A percentile compares a stretch with the other conserved stretches of the same genome.
Conservation (phyloP, 2,888 invertebrate genomes). For the Rotaria magnacalcarata region DNA sequence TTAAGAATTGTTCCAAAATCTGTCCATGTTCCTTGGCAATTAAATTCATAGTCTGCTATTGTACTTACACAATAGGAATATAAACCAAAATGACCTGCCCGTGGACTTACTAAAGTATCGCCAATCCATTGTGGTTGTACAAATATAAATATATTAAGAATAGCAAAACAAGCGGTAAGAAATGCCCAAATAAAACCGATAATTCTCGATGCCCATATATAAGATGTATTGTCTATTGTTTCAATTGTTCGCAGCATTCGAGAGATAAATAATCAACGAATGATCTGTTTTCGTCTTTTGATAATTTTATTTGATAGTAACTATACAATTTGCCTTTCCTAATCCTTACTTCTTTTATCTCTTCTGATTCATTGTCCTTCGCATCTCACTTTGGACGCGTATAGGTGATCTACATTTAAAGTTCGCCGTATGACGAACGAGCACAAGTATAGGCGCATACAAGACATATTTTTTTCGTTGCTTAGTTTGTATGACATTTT, state of each 20-base stretch:
- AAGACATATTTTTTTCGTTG: not conserved
- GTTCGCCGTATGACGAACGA: not conserved
- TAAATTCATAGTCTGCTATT: conserved; percentile 63
- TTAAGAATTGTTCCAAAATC: conserved; percentile 73
- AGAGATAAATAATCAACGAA: not conserved
- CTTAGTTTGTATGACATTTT: not conserved
- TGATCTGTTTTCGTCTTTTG: not conserved
- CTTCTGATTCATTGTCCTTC: not conserved
- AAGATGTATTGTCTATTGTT: not conserved
- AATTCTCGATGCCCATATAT: conserved; percentile 62
- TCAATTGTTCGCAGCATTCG: not conserved
- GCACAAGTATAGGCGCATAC: not conserved
- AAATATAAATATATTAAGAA: conserved; percentile 87
- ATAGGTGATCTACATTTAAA: not conserved
- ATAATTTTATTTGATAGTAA: not conserved
- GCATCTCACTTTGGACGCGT: not conserved
- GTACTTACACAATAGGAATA: conserved; percentile 77
- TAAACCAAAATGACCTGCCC: conserved; percentile 82
- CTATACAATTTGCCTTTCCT: not conserved
- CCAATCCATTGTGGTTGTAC: conserved; percentile 72
- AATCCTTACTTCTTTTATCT: not conserved
- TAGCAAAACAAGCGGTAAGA: conserved; percentile 91
- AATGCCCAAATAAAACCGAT: conserved; percentile 95
- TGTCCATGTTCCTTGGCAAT: conserved; percentile 68
- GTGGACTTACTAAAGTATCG: conserved; percentile 65